Percentiles rank a stretch among this genome's conserved stretches.
Evolutionary conservation across 2,888 invertebrate species (phyloP).

Genomic region (Lepidochitona cinerea): DNA sequence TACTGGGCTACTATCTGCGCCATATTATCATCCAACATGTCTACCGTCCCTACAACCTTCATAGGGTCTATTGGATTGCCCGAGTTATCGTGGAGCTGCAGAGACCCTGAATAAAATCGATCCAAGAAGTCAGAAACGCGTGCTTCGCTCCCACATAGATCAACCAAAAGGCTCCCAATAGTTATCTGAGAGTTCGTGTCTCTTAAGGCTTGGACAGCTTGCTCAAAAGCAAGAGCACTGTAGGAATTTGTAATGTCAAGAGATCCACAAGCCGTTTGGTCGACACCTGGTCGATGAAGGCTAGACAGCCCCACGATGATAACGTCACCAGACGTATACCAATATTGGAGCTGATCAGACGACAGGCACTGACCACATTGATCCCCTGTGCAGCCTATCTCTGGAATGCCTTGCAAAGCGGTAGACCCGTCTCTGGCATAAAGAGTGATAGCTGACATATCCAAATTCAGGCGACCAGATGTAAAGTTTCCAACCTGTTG

Average conservation of each 20-base stretch:
- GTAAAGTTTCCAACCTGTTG: constrained; percentile 52
- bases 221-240: constrained; percentile 53
- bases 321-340: constrained; percentile 50
- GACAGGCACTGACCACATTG: not conserved
- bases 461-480: constrained; percentile 24
- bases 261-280: constrained; percentile 48
- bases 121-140: constrained; percentile 20
- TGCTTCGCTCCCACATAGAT: constrained; percentile 47
- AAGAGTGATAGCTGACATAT: not conserved
- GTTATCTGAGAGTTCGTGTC: not conserved
- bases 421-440: constrained; percentile 14
- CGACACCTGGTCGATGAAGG: constrained; percentile 40
- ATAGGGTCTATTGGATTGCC: constrained; percentile 44
- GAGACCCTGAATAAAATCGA: not conserved
- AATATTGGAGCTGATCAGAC: not conserved
- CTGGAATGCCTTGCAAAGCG: constrained; percentile 23
- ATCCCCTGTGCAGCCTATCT: not conserved
- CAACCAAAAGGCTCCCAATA: constrained; percentile 52
- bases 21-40: constrained; percentile 34
- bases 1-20: constrained; percentile 63
- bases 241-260: constrained; percentile 34
- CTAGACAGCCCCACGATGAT: constrained; percentile 51
- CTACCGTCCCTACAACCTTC: constrained; percentile 47
- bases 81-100: not conserved
- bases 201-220: constrained; percentile 34